A percentile compares a stretch with the other conserved stretches of the same genome.
phyloP scores from a whole-genome alignment of 1,140 invertebrate species.

The Holotrichia oblita region DNA sequence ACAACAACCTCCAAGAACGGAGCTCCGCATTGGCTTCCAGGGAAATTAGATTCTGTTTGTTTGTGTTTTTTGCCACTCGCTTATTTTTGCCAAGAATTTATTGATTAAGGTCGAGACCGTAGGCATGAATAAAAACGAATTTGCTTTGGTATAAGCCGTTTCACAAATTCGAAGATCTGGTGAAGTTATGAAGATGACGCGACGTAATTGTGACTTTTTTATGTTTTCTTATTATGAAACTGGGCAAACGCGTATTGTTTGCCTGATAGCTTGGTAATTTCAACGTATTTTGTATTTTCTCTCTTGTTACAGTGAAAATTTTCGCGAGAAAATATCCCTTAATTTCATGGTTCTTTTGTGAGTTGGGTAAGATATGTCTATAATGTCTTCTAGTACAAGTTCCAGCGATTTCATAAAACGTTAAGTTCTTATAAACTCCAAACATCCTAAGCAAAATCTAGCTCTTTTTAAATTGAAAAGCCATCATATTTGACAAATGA shows the following conservation, averaged over 20 bases:
- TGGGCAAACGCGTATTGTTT: not conserved
- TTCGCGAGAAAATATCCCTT: not conserved
- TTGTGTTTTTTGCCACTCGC: not conserved
- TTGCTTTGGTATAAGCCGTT: not conserved
- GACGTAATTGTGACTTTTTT: not conserved
- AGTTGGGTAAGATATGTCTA: no score
- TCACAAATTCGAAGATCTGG: conserved; percentile 2
- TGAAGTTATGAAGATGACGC: not conserved
- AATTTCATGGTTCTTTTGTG: no score
- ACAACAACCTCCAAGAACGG: no score
- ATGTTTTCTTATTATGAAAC: not conserved
- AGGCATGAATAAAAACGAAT: conserved; percentile 13
- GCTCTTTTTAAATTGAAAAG: no score
- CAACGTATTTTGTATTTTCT: no score
- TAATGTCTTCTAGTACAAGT: no score
- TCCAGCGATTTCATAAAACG: no score
- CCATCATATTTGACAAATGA: no score
- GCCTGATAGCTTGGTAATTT: not conserved
- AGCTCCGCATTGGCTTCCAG: not conserved
- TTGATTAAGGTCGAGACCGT: not conserved
- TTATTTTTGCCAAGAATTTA: conserved; percentile 23
- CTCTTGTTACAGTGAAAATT: no score
- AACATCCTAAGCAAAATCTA: no score
- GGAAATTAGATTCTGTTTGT: conserved; percentile 22
- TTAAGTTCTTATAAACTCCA: no score